phyloP scores from a whole-genome alignment of 2,797 vertebrate genomes.

The Basileuterus tristriatus region DNA sequence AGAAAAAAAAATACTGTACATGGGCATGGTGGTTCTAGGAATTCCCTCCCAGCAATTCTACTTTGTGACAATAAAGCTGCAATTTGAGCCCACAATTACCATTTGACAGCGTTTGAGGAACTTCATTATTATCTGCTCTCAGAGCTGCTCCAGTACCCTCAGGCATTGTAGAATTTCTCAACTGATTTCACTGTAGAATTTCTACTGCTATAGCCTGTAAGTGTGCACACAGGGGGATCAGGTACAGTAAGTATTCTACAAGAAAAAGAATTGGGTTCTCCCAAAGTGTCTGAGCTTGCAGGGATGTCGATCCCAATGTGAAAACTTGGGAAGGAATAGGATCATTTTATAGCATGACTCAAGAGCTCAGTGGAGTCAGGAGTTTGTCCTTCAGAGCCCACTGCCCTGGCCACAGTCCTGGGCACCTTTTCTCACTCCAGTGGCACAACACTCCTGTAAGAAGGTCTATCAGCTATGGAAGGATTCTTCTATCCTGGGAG shows the following conservation, averaged over 20 bases:
- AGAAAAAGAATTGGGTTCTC: not conserved
- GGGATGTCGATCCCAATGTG: not conserved
- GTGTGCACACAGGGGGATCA: not conserved
- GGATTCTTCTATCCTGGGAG: not conserved
- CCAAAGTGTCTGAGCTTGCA: not conserved
- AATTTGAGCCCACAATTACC: constrained; percentile 32
- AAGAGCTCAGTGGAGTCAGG: not conserved
- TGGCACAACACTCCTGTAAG: too few relatives aligned
- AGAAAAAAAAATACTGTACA: accelerated
- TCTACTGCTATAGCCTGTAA: not conserved
- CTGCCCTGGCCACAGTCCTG: not conserved
- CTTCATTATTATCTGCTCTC: constrained; percentile 16
- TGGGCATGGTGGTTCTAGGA: not conserved
- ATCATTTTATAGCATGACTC: not conserved
- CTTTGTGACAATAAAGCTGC: not conserved
- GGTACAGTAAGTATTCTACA: not conserved
- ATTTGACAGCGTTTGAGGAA: constrained; percentile 34
- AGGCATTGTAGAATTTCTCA: not conserved
- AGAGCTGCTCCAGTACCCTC: constrained; percentile 1
- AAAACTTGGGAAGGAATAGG: not conserved
- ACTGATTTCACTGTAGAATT: not conserved
- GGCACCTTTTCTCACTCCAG: not conserved
- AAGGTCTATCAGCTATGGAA: accelerated
- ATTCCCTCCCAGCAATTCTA: not conserved
- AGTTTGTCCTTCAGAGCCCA: not conserved